Percentiles rank a stretch among this genome's conserved stretches.
Evolutionary conservation across 2,797 vertebrate species (phyloP).

Genomic region (Apodemus agrarius): DNA sequence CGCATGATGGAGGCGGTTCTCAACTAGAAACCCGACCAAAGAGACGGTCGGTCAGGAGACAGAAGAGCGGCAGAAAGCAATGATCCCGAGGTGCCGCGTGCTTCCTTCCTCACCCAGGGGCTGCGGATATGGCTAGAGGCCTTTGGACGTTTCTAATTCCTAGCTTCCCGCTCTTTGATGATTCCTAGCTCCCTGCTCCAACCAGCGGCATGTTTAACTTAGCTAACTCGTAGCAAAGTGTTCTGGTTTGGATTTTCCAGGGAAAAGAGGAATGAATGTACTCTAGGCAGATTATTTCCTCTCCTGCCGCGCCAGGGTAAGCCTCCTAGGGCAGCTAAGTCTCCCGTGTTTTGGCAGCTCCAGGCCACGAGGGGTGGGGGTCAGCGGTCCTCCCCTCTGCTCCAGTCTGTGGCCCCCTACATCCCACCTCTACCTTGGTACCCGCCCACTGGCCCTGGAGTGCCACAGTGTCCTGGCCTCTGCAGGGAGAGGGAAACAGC

Average conservation of each 20-base stretch:
- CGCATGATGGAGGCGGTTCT: background rate
- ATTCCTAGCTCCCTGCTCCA: background rate
- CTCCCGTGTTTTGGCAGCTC: background rate
- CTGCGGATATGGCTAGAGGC: background rate
- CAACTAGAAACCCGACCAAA: background rate
- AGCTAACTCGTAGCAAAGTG: background rate
- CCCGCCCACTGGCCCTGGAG: background rate
- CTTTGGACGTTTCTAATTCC: background rate
- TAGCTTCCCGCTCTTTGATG: background rate
- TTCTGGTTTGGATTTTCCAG: slow-evolving; percentile 49
- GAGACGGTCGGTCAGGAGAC: no score
- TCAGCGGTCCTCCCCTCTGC: background rate
- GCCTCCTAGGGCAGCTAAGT: slow-evolving; percentile 49
- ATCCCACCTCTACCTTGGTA: background rate
- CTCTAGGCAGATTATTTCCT: slow-evolving; percentile 20
- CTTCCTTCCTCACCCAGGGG: background rate
- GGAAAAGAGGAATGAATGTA: slow-evolving; percentile 39
- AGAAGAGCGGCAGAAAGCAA: background rate
- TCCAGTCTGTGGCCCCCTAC: accelerated
- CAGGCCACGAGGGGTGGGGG: background rate
- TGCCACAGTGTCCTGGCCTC: background rate
- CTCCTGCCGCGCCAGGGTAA: background rate
- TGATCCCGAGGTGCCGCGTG: background rate
- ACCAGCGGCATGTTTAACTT: background rate
- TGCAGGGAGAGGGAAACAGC: background rate